A percentile compares a stretch with the other conserved stretches of the same genome.
Conservation (phyloP, 37 sponge, comb jelly and placozoan species). For the Halisarca cf. caerulea region DNA sequence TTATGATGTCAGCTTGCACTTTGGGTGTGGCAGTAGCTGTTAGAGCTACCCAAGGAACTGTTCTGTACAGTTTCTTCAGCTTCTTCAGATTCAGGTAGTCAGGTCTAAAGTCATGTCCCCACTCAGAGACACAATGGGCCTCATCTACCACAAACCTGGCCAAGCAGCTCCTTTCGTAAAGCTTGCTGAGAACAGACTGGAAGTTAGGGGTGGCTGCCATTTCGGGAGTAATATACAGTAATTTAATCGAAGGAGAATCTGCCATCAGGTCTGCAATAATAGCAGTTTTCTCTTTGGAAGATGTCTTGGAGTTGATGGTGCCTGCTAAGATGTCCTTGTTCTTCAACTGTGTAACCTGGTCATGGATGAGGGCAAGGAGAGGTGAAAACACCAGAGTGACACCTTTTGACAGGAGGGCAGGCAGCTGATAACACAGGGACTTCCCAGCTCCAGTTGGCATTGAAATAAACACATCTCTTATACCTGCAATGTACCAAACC, state of each 20-base stretch:
- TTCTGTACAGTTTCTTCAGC: conserved; percentile 52
- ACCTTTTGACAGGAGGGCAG: conserved; percentile 76
- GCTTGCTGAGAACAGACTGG: conserved; percentile 33
- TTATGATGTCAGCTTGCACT: conserved; percentile 80
- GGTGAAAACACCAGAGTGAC: conserved; percentile 95
- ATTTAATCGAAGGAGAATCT: conserved; percentile 41
- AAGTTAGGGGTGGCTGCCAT: conserved; percentile 78
- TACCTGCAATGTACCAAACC: neutral
- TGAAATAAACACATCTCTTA: conserved; percentile 86
- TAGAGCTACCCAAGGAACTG: conserved; percentile 88
- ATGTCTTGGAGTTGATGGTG: conserved; percentile 89
- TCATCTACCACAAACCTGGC: conserved; percentile 89
- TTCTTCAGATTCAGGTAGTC: conserved; percentile 94
- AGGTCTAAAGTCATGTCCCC: conserved; percentile 99
- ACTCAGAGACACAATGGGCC: conserved; percentile 98
- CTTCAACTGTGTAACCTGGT: conserved; percentile 84
- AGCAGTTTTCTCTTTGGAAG: conserved; percentile 47
- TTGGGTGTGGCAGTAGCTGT: conserved; percentile 93
- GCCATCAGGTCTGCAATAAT: conserved; percentile 73
- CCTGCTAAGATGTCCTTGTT: conserved; percentile 61
- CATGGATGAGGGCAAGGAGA: conserved; percentile 93
- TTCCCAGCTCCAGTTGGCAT: conserved; percentile 99
- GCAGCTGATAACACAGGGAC: conserved; percentile 97
- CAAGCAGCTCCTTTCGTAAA: conserved; percentile 54
- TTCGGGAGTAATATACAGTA: conserved; percentile 98